Conservation (phyloP, 1,140 invertebrate species). For the Protaetia brevitarsis region DNA sequence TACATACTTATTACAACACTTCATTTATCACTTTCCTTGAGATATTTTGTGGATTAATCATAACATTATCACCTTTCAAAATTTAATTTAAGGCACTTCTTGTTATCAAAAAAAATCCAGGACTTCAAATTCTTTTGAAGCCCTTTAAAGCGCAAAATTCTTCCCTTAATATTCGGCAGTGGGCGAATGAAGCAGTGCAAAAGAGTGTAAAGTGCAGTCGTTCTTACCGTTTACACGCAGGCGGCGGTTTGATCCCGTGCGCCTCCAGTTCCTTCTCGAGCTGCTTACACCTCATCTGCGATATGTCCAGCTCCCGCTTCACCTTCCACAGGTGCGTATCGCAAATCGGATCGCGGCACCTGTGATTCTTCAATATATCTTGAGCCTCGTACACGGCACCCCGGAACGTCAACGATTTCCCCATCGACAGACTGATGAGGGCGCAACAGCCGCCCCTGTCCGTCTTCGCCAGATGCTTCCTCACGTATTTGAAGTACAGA, state of each 20-base stretch:
- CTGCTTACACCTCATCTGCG: constrained; percentile 75
- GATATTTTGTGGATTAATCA: too few relatives aligned
- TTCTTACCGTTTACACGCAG: constrained; percentile 49
- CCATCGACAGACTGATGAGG: constrained; percentile 81
- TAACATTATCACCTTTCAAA: too few relatives aligned
- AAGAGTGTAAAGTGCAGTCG: too few relatives aligned
- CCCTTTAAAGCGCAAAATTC: too few relatives aligned
- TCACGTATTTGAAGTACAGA: constrained; percentile 88
- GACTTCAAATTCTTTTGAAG: too few relatives aligned
- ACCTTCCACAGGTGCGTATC: constrained; percentile 85
- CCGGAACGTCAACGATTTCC: constrained; percentile 58
- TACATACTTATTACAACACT: too few relatives aligned
- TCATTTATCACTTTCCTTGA: too few relatives aligned
- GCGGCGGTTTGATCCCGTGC: constrained; percentile 73
- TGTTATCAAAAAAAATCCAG: too few relatives aligned
- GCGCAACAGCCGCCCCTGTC: constrained; percentile 86
- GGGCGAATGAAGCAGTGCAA: too few relatives aligned
- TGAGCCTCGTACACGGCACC: constrained; percentile 85
- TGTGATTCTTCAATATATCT: constrained; percentile 57
- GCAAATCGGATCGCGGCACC: constrained; percentile 76
- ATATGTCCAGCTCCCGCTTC: constrained; percentile 82
- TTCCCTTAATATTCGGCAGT: too few relatives aligned
- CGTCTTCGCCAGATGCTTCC: constrained; percentile 83
- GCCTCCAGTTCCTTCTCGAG: constrained; percentile 79
- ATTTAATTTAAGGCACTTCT: too few relatives aligned